Evolutionary conservation across 2,888 invertebrate genomes (phyloP), one percentile per base, ranked within the genome.

Genomic region (Alitta virens): DNA sequence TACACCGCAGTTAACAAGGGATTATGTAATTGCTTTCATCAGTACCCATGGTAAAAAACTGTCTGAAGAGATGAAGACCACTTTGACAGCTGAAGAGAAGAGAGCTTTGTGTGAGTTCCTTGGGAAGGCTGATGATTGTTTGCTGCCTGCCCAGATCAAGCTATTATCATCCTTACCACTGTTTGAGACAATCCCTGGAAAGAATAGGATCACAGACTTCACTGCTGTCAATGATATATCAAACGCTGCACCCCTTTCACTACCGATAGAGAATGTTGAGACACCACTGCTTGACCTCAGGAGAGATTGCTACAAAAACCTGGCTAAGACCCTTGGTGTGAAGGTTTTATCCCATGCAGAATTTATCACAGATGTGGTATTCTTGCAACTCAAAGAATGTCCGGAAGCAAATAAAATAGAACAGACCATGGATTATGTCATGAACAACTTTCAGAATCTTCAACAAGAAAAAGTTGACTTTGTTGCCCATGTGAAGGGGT

Each of bases 141-240:
- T 7, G 7, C 33, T 33, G 7, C 18, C 33, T 21, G 24, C 42
- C 12, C 56, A 57, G 9, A 52, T 33, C 14, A 56, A n/a, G 5
- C 61, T 64, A 14, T 26, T 68, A 49, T 24, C 60, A 14, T 14
- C 25, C 16, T 43, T 68, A 27, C 68, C 68, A 14, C 21, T 68
- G 12, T 68, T 68, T 51, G 38, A 51, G 51, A 23, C 40, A 21
- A 26, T 25, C 16, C 16, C 38, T 2, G 26, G n/a, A 16, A 27
- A 14, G 9, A 25, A n/a, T 21, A 23, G 27, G 9, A 21, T 21
- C 18, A 33, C 43, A 1, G 24, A 55, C 26, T 65, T 61, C 46
- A 66, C 64, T 1, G 60, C 56, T 5, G 57, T 64, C 25, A 33
- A 42, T 21, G 58, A 64, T 21, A 61, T 66, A 1, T 24, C 33